phyloP scores from a whole-genome alignment of 1,140 invertebrate species.

The Protaetia brevitarsis region DNA sequence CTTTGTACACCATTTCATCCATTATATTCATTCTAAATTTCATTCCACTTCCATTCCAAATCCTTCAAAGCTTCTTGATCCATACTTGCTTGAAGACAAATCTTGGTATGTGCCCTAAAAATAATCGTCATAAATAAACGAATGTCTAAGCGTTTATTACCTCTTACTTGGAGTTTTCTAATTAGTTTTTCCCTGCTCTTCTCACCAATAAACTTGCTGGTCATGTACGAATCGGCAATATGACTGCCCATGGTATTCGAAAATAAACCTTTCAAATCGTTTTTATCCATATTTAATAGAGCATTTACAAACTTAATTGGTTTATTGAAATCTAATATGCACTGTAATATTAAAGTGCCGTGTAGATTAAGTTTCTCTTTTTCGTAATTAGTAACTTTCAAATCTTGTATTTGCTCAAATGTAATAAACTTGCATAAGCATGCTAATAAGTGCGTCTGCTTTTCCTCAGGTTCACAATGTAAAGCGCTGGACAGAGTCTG shows the following conservation, averaged over 20 bases:
- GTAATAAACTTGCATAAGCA: constrained; percentile 46
- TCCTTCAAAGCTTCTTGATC: constrained; percentile 73
- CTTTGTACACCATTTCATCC: constrained; percentile 65
- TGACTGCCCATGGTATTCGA: constrained; percentile 78
- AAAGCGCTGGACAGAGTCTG: neutral
- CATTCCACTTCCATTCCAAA: constrained; percentile 63
- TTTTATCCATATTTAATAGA: constrained; percentile 61
- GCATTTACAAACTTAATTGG: constrained; percentile 63
- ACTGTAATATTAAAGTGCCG: constrained; percentile 77
- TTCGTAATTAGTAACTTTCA: constrained; percentile 30
- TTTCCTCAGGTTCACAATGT: constrained; percentile 63
- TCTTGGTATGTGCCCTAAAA: constrained; percentile 64
- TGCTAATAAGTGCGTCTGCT: constrained; percentile 56
- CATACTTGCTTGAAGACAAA: constrained; percentile 70
- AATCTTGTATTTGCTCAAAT: constrained; percentile 30
- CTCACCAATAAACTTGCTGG: constrained; percentile 69
- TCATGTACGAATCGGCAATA: constrained; percentile 74
- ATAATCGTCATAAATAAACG: constrained; percentile 5
- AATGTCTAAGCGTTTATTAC: neutral
- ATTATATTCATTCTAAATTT: constrained; percentile 66
- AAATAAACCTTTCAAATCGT: constrained; percentile 62
- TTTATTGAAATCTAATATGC: constrained; percentile 74
- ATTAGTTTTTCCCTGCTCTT: constrained; percentile 75
- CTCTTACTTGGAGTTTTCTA: constrained; percentile 60
- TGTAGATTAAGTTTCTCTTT: constrained; percentile 61